These are phyloP conservation scores for Dascillus cervinus DNA, from an alignment of 2,888 invertebrate species.

Conservation along the genomic window DNA sequence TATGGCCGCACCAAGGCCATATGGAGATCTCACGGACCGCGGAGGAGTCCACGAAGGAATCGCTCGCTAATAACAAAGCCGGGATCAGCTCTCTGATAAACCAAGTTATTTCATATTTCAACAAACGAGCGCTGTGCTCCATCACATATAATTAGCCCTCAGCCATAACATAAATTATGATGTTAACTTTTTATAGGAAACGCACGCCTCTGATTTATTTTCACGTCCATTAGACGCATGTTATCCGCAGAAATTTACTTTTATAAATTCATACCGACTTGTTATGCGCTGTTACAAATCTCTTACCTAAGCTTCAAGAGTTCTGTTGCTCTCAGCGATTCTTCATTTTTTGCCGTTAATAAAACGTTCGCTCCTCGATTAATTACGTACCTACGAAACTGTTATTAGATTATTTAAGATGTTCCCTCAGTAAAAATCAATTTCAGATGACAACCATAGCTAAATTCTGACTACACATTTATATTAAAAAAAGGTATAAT, in stretches of 20 bases:
- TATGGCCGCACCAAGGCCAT: conserved; percentile 22
- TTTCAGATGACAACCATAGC: conserved; percentile 21
- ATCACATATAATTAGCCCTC: conserved; percentile 41
- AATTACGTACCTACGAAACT: too few species aligned
- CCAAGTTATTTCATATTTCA: conserved; percentile 41
- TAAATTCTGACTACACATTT: conserved; percentile 20
- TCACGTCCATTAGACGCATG: conserved; percentile 13
- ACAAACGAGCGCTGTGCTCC: conserved; percentile 39
- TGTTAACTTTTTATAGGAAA: conserved; percentile 41
- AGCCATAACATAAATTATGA: conserved; percentile 42
- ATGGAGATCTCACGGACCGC: conserved; percentile 24
- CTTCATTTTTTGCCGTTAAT: too few species aligned
- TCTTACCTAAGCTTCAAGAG: too few species aligned
- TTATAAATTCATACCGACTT: too few species aligned
- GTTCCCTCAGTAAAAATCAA: conserved; percentile 25
- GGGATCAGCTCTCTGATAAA: conserved; percentile 32
- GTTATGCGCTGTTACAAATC: too few species aligned
- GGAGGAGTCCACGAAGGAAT: conserved; percentile 14
- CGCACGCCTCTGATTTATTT: conserved; percentile 37
- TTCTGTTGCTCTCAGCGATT: too few species aligned
- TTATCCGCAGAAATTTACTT: too few species aligned
- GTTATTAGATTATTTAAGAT: conserved; percentile 18
- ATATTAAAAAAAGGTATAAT: conserved; percentile 14
- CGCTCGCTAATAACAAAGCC: conserved; percentile 36
- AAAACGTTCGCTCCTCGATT: too few species aligned